Evolutionary conservation across 2,888 invertebrate species (phyloP).

Genomic region (Camponotus fellah): DNA sequence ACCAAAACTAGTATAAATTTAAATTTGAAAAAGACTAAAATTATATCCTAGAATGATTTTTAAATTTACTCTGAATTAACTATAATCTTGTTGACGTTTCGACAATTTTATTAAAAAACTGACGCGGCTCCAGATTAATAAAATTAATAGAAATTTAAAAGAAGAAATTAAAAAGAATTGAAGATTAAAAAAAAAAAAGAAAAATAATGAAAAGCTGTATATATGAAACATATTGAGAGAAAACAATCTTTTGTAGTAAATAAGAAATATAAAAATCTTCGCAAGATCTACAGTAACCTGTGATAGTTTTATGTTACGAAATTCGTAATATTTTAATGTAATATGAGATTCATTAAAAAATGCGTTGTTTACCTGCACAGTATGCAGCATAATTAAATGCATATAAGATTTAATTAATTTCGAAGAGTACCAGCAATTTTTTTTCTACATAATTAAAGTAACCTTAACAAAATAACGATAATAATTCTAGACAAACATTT

Average conservation of each 20-base stretch:
- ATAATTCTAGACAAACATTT: neutral
- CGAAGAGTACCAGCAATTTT: neutral
- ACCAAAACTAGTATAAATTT: neutral
- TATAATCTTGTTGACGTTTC: neutral
- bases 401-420: slow-evolving; percentile 49
- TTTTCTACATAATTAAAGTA: slow-evolving; percentile 21
- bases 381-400: slow-evolving; percentile 29
- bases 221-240: neutral
- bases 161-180: neutral
- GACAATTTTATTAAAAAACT: neutral
- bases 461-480: slow-evolving; percentile 5
- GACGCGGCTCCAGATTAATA: neutral
- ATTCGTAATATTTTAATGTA: slow-evolving; percentile 40
- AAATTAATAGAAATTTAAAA: no score
- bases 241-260: neutral
- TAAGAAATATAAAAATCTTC: slow-evolving; percentile 12
- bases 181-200: neutral
- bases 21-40: neutral
- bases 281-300: neutral
- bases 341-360: slow-evolving; percentile 30
- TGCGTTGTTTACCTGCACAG: neutral
- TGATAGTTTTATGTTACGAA: neutral
- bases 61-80: neutral
- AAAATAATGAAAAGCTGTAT: neutral
- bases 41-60: neutral